These are phyloP conservation scores for Sebastolobus alascanus DNA, from an alignment of 2,797 vertebrate genomes.

Conservation along the genomic window DNA sequence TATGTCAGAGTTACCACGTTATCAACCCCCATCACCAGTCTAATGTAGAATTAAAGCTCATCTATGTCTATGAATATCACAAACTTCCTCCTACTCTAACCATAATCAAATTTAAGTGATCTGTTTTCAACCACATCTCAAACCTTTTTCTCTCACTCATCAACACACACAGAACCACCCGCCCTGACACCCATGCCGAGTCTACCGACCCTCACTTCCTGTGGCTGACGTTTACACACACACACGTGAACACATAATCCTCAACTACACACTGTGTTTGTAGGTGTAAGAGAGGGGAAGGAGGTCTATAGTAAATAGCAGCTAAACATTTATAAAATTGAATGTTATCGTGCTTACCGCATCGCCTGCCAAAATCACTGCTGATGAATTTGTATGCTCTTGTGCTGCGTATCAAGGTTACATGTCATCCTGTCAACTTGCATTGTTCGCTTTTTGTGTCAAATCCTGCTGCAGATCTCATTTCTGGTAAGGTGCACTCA, in stretches of 20 bases:
- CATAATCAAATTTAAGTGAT: constrained; percentile 46
- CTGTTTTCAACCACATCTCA: constrained; percentile 60
- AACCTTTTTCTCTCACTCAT: constrained; percentile 8
- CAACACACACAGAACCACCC: constrained; percentile 23
- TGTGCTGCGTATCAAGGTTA: constrained; percentile 8
- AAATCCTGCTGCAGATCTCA: constrained; percentile 56
- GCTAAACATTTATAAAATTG: constrained; percentile 5
- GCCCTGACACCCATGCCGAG: constrained; percentile 28
- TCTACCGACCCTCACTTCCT: constrained; percentile 72
- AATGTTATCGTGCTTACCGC: constrained; percentile 49
- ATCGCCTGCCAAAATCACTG: constrained; percentile 26
- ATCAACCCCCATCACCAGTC: neutral
- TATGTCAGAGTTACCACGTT: neutral
- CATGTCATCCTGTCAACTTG: constrained; percentile 46
- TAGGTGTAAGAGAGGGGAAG: neutral
- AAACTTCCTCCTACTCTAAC: constrained; percentile 24
- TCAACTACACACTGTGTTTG: constrained; percentile 7
- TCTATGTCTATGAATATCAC: constrained; percentile 15
- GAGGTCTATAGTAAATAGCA: constrained; percentile 1
- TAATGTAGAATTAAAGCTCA: neutral
- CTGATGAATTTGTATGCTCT: constrained; percentile 31
- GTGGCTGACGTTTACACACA: constrained; percentile 42
- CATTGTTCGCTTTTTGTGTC: constrained; percentile 50
- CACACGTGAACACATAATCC: neutral
- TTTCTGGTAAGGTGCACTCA: constrained; percentile 67